Conservation (phyloP, 2,888 invertebrate species). For the Philopedon plagiatum region DNA sequence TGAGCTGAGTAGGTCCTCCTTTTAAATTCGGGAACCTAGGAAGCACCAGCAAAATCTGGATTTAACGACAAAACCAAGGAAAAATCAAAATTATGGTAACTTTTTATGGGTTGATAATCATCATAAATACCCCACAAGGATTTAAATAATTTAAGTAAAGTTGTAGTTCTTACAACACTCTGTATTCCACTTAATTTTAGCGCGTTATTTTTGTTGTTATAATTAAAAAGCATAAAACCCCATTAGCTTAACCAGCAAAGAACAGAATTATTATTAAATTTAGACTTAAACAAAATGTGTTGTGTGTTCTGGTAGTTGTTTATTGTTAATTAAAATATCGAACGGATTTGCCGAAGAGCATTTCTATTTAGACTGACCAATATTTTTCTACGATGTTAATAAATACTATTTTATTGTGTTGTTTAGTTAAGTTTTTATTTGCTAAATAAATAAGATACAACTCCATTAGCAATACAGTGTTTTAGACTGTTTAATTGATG, state of each 20-base stretch:
- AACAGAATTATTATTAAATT: neutral
- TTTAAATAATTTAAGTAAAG: no score
- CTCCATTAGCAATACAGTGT: neutral
- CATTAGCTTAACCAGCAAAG: constrained; percentile 16
- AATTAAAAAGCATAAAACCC: constrained; percentile 1
- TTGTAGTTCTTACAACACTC: no score
- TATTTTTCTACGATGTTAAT: constrained; percentile 41
- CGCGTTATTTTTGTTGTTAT: neutral
- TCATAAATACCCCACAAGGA: no score
- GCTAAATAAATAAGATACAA: neutral
- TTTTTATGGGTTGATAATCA: no score
- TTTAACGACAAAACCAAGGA: no score
- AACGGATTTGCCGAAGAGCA: constrained; percentile 8
- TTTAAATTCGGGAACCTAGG: no score
- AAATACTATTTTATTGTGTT: constrained; percentile 22
- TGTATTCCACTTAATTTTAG: no score
- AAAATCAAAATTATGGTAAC: no score
- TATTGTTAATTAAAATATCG: constrained; percentile 24
- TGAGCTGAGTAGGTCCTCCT: no score
- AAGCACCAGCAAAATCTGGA: no score
- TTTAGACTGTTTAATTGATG: neutral
- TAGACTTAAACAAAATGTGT: constrained; percentile 24
- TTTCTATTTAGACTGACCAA: constrained; percentile 38
- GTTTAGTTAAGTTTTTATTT: constrained; percentile 21
- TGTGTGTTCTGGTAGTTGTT: constrained; percentile 33